phyloP scores from a whole-genome alignment of 1,140 invertebrate genomes.

The Lordiphosa collinella region DNA sequence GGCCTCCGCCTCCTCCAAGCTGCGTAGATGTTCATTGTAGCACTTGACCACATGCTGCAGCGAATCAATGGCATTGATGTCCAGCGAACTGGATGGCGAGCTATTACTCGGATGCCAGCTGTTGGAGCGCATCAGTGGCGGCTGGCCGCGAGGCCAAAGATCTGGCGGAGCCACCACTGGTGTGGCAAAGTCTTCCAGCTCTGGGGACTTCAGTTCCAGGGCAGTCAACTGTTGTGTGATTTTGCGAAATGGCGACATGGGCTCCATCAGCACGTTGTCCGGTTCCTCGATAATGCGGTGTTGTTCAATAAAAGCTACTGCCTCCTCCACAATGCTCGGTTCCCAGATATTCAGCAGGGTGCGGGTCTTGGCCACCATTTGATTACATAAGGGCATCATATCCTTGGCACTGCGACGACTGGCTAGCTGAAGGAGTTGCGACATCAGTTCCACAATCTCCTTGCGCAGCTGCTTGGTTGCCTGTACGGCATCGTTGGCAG shows the following conservation, averaged over 20 bases:
- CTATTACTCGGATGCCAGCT: constrained; percentile 66
- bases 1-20: constrained; percentile 38
- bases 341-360: constrained; percentile 91
- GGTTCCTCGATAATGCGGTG: constrained; percentile 81
- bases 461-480: constrained; percentile 88
- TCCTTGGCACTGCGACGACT: constrained; percentile 86
- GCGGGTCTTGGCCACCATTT: constrained; percentile 88
- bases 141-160: constrained; percentile 81
- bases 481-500: constrained; percentile 90
- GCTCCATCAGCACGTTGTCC: constrained; percentile 79
- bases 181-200: constrained; percentile 86
- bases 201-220: constrained; percentile 85
- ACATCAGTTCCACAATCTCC: constrained; percentile 90
- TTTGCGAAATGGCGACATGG: constrained; percentile 86
- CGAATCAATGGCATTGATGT: constrained; percentile 72
- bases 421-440: constrained; percentile 85
- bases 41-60: constrained; percentile 71
- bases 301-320: constrained; percentile 89
- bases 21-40: constrained; percentile 71
- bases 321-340: constrained; percentile 90
- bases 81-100: constrained; percentile 62
- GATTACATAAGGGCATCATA: constrained; percentile 88
- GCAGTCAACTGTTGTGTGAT: constrained; percentile 88
- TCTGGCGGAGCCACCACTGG: constrained; percentile 84
- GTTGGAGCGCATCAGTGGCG: constrained; percentile 69